phyloP scores from a whole-genome alignment of 2,797 vertebrate species.

The Myotis planiceps region DNA sequence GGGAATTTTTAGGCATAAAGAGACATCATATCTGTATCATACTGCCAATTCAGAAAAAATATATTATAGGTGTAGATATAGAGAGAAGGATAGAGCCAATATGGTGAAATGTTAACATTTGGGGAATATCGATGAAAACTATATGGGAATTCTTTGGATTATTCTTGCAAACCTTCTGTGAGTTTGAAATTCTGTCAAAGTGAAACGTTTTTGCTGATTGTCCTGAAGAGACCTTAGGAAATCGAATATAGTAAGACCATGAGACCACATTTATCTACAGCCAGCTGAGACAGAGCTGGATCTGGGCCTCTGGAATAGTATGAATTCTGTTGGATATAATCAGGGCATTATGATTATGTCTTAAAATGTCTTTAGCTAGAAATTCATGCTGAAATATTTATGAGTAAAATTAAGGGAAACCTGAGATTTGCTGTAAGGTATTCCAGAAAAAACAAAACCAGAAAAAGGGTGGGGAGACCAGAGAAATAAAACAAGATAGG shows the following conservation, averaged over 20 bases:
- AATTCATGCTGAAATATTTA: constrained; percentile 55
- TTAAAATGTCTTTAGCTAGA: constrained; percentile 59
- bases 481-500: constrained; percentile 4
- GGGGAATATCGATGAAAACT: background rate
- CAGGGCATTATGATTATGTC: background rate
- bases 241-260: background rate
- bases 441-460: constrained; percentile 55
- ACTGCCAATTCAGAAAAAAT: background rate
- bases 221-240: constrained; percentile 43
- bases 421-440: constrained; percentile 22
- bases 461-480: background rate
- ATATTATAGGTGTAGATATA: background rate
- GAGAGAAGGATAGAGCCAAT: background rate
- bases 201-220: background rate
- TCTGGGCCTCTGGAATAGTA: background rate
- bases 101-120: background rate
- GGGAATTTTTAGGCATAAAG: background rate
- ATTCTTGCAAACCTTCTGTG: constrained; percentile 18
- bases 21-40: background rate
- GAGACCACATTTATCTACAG: background rate
- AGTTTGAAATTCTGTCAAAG: constrained; percentile 47
- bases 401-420: constrained; percentile 44
- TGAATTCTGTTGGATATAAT: constrained; percentile 16
- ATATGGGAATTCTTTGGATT: background rate
- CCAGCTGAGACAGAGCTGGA: background rate